These are phyloP conservation scores for Pteria penguin DNA, from an alignment of 2,888 invertebrate genomes.

Conservation along the genomic window DNA sequence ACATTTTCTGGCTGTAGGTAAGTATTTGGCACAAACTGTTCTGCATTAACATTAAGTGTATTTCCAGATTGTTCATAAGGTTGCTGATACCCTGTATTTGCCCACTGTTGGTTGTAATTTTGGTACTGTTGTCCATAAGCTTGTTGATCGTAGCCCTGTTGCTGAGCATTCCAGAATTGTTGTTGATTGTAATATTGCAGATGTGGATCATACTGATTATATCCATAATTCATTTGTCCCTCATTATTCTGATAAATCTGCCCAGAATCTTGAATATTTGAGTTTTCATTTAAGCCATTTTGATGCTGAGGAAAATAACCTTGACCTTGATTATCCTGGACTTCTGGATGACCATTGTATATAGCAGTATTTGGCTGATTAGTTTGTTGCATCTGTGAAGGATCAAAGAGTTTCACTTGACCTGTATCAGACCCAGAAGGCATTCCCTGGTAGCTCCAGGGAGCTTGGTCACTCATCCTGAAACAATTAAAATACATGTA, in stretches of 20 bases:
- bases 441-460: constrained; percentile 51
- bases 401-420: constrained; percentile 2
- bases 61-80: constrained; percentile 1
- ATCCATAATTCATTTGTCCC: constrained; percentile 7
- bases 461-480: constrained; percentile 61
- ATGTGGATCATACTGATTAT: constrained; percentile 26
- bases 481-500: constrained; percentile 35
- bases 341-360: constrained; percentile 21
- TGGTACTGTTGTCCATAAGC: constrained; percentile 14
- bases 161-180: constrained; percentile 22
- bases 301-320: constrained; percentile 20
- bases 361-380: background rate
- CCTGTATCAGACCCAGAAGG: constrained; percentile 33
- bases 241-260: constrained; percentile 18
- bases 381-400: constrained; percentile 6
- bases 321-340: constrained; percentile 7
- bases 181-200: constrained; percentile 20
- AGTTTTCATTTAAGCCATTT: constrained; percentile 9
- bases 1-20: background rate
- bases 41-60: background rate
- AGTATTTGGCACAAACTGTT: background rate
- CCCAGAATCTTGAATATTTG: background rate
- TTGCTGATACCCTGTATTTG: constrained; percentile 15
- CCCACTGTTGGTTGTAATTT: constrained; percentile 15
- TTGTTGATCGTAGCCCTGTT: background rate